Conservation (phyloP, 2,797 vertebrate genomes). For the Luscinia megarhynchos region DNA sequence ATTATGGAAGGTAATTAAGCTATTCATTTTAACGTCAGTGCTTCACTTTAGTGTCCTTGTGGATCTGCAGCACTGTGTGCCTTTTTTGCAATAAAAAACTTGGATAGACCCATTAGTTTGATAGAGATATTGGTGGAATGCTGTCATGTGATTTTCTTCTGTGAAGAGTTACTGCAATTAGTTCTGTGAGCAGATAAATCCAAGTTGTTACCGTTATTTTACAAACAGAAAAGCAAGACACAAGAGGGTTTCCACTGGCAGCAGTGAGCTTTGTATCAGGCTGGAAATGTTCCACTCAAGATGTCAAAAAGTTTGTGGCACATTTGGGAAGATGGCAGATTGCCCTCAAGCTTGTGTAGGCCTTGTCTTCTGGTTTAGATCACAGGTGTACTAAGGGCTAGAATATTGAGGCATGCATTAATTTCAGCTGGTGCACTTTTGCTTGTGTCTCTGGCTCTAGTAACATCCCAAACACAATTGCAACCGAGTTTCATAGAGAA, state of each 20-base stretch:
- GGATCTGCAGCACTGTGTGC: background rate
- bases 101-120: background rate
- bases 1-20: constrained; percentile 54
- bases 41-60: constrained; percentile 43
- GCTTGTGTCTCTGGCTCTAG: background rate
- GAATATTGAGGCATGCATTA: background rate
- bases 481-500: background rate
- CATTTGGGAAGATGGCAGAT: background rate
- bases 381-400: background rate
- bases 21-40: constrained; percentile 69
- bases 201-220: background rate
- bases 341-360: background rate
- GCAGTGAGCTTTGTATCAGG: background rate
- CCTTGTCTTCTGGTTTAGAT: background rate
- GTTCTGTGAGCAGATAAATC: background rate
- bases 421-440: background rate
- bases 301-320: background rate
- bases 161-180: background rate
- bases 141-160: background rate
- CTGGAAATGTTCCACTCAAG: background rate
- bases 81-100: constrained; percentile 53
- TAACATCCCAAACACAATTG: background rate
- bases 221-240: background rate
- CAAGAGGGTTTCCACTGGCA: background rate
- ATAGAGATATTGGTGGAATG: background rate